A percentile compares a stretch with the other conserved stretches of the same genome.
These are phyloP conservation scores for Patella caerulea DNA, from an alignment of 2,888 invertebrate genomes.

Conservation along the genomic window DNA sequence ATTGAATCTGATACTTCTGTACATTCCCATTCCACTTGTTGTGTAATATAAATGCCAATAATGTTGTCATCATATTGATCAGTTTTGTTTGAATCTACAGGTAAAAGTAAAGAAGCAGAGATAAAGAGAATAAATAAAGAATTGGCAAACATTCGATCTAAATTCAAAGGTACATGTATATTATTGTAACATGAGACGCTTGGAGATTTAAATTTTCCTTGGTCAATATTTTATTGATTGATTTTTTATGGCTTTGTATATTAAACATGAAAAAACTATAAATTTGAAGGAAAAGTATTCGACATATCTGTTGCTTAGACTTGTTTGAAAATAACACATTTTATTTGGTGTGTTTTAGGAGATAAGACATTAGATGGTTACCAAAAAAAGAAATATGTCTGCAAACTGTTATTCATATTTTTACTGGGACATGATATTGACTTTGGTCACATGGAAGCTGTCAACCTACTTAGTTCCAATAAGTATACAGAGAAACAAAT, in stretches of 20 bases:
- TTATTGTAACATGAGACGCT: background rate
- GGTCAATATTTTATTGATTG: background rate
- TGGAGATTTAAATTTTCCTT: background rate
- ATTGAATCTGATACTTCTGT: no score
- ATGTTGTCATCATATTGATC: no score
- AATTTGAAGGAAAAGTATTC: no score
- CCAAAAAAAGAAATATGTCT: slow-evolving; percentile 99
- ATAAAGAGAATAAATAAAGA: slow-evolving; percentile 99
- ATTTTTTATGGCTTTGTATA: no score
- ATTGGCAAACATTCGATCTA: slow-evolving; percentile 98
- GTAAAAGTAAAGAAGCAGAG: slow-evolving; percentile 99
- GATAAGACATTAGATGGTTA: slow-evolving; percentile 99
- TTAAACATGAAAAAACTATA: background rate
- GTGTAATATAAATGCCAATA: no score
- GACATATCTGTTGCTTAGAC: no score
- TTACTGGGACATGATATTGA: slow-evolving; percentile 99
- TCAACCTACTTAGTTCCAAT: slow-evolving; percentile 98
- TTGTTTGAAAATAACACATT: no score
- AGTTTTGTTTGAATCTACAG: slow-evolving; percentile 73
- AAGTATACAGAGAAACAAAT: slow-evolving; percentile 99
- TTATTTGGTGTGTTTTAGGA: slow-evolving; percentile 72
- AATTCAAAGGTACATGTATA: slow-evolving; percentile 87
- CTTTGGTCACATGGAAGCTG: slow-evolving; percentile 99
- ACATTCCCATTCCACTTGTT: no score
- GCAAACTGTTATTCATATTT: slow-evolving; percentile 99